phyloP scores from a whole-genome alignment of 2,888 invertebrate genomes.

The Lottia gigantea region DNA sequence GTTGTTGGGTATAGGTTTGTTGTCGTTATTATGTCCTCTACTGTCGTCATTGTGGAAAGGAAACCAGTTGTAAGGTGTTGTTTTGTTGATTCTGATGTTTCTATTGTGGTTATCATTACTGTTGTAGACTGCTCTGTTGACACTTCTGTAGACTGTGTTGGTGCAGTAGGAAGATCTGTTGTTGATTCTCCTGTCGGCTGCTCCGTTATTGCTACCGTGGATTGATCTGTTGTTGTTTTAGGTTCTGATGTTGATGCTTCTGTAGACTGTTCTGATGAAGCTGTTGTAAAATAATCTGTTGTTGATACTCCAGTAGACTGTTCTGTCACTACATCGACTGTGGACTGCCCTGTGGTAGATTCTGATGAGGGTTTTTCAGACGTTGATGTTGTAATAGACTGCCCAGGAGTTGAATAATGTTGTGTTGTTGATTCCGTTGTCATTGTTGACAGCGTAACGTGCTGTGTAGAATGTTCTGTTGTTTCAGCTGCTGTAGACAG shows the following conservation, averaged over 20 bases:
- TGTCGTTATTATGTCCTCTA: neutral
- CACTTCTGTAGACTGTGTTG: neutral
- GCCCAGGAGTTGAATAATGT: too few species aligned
- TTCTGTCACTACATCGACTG: too few species aligned
- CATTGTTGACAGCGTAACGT: too few species aligned
- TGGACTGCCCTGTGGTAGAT: too few species aligned
- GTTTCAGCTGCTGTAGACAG: too few species aligned
- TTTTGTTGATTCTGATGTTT: neutral
- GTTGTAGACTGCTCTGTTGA: neutral
- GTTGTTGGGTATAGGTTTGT: neutral
- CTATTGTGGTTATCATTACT: neutral
- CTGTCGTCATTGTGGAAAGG: too few species aligned
- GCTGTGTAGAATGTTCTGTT: too few species aligned
- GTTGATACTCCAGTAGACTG: too few species aligned
- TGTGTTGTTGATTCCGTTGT: too few species aligned
- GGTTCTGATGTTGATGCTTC: neutral
- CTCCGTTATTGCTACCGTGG: neutral
- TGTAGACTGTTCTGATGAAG: neutral
- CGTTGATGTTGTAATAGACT: too few species aligned
- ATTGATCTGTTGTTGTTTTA: neutral
- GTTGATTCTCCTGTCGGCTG: neutral
- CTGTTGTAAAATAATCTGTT: neutral
- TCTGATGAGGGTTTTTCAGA: too few species aligned
- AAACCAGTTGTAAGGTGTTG: neutral
- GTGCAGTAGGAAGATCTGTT: neutral